phyloP scores from a whole-genome alignment of 2,888 invertebrate genomes.

The Spodoptera picta region DNA sequence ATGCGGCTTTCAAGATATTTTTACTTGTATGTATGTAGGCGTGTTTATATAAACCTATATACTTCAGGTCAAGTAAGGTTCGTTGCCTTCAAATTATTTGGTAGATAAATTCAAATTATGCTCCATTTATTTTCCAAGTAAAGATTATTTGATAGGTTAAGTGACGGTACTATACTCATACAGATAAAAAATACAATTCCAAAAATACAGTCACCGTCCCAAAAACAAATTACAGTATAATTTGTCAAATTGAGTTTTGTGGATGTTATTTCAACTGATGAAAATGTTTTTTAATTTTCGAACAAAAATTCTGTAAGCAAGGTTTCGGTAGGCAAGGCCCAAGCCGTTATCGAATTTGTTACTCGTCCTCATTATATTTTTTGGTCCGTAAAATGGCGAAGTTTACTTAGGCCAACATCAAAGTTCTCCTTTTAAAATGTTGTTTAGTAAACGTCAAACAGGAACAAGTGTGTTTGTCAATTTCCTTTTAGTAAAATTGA shows the following conservation, averaged over 20 bases:
- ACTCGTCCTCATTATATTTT: conserved; percentile 46
- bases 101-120: neutral
- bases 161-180: conserved; percentile 1
- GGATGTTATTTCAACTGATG: conserved; percentile 47
- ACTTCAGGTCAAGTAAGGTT: too few relatives aligned
- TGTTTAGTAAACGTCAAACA: conserved; percentile 23
- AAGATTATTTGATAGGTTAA: neutral
- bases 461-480: conserved; percentile 11
- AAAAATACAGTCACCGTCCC: conserved; percentile 8
- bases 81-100: too few relatives aligned
- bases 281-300: conserved; percentile 60
- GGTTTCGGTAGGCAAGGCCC: conserved; percentile 42
- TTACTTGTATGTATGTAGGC: neutral
- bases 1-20: neutral
- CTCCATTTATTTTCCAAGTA: too few relatives aligned
- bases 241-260: conserved; percentile 58
- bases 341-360: conserved; percentile 50
- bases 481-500: conserved; percentile 11
- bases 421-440: conserved; percentile 15
- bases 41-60: neutral
- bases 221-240: conserved; percentile 60
- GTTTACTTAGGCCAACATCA: conserved; percentile 31
- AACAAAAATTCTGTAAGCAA: conserved; percentile 51
- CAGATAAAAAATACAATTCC: conserved; percentile 1
- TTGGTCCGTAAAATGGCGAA: conserved; percentile 43